Conservation (phyloP, 2,888 invertebrate species). For the Agrochola macilenta region DNA sequence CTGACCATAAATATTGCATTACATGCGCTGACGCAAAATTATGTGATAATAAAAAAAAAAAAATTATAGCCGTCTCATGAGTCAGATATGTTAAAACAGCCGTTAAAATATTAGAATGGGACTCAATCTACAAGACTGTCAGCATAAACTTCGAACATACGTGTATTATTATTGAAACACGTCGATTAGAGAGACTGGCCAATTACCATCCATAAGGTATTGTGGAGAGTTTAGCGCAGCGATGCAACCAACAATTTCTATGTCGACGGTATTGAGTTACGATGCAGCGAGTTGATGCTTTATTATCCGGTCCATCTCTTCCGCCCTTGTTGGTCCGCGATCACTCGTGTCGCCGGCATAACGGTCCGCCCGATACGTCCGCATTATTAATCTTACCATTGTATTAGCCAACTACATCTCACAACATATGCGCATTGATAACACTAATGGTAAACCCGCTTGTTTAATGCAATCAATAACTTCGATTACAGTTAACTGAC, state of each 20-base stretch:
- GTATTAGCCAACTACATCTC: slow-evolving; percentile 86
- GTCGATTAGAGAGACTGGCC: slow-evolving; percentile 79
- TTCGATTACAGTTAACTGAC: slow-evolving; percentile 82
- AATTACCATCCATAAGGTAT: slow-evolving; percentile 84
- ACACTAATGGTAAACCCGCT: slow-evolving; percentile 84
- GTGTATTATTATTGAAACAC: slow-evolving; percentile 80
- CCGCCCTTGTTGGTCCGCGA: slow-evolving; percentile 88
- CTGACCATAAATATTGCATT: slow-evolving; percentile 17
- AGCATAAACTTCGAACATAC: slow-evolving; percentile 68
- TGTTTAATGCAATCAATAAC: slow-evolving; percentile 85
- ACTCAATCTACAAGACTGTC: slow-evolving; percentile 66
- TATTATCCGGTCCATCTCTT: slow-evolving; percentile 89
- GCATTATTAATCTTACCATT: slow-evolving; percentile 89
- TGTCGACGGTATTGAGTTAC: slow-evolving; percentile 88
- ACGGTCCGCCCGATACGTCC: slow-evolving; percentile 85
- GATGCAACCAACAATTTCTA: slow-evolving; percentile 87
- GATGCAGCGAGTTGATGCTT: slow-evolving; percentile 85
- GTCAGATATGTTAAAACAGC: slow-evolving; percentile 33
- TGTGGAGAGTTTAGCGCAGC: slow-evolving; percentile 77
- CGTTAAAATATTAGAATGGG: slow-evolving; percentile 61
- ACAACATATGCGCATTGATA: slow-evolving; percentile 87
- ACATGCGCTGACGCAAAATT: slow-evolving; percentile 30
- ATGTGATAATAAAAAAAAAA: slow-evolving; percentile 37
- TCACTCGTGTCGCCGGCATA: slow-evolving; percentile 87
- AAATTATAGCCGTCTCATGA: slow-evolving; percentile 39